Conservation (phyloP, 2,113 vertebrate species). For the Columba livia region DNA sequence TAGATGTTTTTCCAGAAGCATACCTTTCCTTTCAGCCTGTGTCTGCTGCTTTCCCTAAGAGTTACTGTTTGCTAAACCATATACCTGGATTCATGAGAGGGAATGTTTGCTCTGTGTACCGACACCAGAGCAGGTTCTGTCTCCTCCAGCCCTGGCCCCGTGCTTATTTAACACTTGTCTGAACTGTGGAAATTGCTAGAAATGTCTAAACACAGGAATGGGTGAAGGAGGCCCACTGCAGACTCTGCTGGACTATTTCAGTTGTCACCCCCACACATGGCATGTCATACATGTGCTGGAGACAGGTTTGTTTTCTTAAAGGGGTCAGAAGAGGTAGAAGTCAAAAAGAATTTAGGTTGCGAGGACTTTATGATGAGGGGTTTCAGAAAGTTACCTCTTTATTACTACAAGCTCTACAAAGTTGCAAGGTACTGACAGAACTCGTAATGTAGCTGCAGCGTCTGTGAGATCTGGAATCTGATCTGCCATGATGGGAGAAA, state of each 20-base stretch:
- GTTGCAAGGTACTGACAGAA: background rate
- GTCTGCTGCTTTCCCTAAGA: background rate
- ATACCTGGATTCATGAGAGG: background rate
- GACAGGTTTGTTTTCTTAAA: background rate
- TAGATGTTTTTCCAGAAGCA: background rate
- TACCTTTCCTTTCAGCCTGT: background rate
- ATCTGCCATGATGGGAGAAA: background rate
- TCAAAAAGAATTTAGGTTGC: background rate
- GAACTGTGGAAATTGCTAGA: background rate
- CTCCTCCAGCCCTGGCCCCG: background rate
- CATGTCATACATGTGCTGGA: background rate
- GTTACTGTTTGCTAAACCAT: background rate
- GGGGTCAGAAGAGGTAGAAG: background rate
- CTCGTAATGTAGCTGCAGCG: background rate
- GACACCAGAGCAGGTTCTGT: background rate
- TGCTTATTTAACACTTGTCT: background rate
- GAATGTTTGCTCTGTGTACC: background rate
- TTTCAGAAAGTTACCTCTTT: background rate
- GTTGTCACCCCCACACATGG: background rate
- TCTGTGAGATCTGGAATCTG: background rate
- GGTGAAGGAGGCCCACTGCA: background rate
- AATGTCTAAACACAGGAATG: background rate
- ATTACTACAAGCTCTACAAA: background rate
- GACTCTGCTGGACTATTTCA: background rate
- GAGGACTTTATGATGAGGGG: background rate